Evolutionary conservation across 2,113 vertebrate genomes (phyloP).

Genomic region (Gavia stellata): DNA sequence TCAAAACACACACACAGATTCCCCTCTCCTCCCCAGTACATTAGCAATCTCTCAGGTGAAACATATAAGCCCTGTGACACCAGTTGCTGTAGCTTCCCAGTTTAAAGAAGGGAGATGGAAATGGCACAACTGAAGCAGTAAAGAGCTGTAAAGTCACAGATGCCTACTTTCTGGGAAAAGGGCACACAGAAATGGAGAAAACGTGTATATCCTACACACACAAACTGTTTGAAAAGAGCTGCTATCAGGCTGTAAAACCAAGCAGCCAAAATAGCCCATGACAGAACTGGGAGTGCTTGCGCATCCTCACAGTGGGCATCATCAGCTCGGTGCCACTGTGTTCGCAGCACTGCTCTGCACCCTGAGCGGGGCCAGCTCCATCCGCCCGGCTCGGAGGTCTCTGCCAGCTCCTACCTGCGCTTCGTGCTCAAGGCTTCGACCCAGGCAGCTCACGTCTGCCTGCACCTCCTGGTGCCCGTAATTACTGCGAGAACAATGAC

Average conservation of each 20-base stretch:
- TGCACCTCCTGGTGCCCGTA: background rate
- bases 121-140: background rate
- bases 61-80: background rate
- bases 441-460: background rate
- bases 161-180: background rate
- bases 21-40: background rate
- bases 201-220: rapidly evolving
- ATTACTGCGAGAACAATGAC: background rate
- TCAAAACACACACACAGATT: background rate
- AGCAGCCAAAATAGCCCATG: background rate
- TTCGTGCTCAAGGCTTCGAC: background rate
- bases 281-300: background rate
- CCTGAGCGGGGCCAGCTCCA: rapidly evolving
- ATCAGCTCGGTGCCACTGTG: rapidly evolving
- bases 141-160: background rate
- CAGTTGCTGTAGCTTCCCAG: background rate
- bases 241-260: background rate
- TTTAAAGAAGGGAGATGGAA: background rate
- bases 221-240: background rate
- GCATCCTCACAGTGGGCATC: background rate
- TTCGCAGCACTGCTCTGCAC: rapidly evolving
- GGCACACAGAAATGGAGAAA: background rate
- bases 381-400: background rate
- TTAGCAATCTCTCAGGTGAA: background rate
- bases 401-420: background rate